Evolutionary conservation across 2,888 invertebrate species (phyloP), one percentile per base, ranked within the genome.

Genomic region (Plagodis dolabraria): DNA sequence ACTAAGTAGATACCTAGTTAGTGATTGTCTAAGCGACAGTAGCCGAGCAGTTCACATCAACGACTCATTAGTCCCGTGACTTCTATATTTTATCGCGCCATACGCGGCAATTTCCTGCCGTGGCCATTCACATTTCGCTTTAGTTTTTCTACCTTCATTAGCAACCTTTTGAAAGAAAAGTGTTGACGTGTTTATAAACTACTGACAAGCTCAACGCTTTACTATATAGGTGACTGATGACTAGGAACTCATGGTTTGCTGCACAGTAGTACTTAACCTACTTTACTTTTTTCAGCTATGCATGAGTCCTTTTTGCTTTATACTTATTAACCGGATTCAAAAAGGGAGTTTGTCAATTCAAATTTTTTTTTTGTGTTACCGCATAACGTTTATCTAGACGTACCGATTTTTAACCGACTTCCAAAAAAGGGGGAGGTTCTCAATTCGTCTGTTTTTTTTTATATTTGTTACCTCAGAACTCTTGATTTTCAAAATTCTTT

Each of bases 21-120:
- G 45, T 38, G 42, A 58, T 40, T 48, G 47, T 47, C 50, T 51
- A 43, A 33, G 49, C 11, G 33, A 38, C 35, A 35, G 47, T 47
- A 6, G 12, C 34, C 7, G 4, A 6, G 10, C 11, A 36, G 33
- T 49, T n/a, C 22, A 22, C 22, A 22, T 22, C 22, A 4, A 22
- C 22, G 22, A 22, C 65, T 67, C 67, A 67, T 65, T 69, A 67
- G 59, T 57, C 48, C 44, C 38, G 40, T 35, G 40, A 40, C 55
- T 60, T 67, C 53, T 57, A 53, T 58, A 52, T 62, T 65, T 63
- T 54, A 56, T 49, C 42, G 47, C 53, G 58, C 34, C 38, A 53
- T 60, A 54, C 52, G 49, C 53, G 50, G 63, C 51, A 67, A 63
- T 61, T 65, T 67, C 57, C 54, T 63, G 57, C 53, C 47, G 44